phyloP scores from a whole-genome alignment of 2,888 invertebrate genomes.

The Drosophila setosimentum region DNA sequence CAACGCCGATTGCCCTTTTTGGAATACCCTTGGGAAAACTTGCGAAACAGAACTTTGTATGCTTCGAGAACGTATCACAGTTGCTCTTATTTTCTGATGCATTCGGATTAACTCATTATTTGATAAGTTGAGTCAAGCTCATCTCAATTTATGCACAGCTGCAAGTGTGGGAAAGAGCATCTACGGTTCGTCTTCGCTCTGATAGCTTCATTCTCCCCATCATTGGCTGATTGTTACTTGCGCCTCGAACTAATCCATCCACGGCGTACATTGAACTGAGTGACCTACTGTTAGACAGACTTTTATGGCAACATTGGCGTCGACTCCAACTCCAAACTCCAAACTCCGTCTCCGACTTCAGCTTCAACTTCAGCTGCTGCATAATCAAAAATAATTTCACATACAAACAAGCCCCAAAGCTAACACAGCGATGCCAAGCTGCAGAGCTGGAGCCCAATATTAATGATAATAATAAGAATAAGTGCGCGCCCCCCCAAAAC shows the following conservation, averaged over 20 bases:
- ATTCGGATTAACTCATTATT: slow-evolving; percentile 46
- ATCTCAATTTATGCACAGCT: background rate
- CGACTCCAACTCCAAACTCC: slow-evolving; percentile 5
- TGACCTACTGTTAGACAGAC: slow-evolving; percentile 70
- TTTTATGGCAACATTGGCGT: slow-evolving; percentile 15
- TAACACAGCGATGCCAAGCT: slow-evolving; percentile 21
- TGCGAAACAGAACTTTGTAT: slow-evolving; percentile 1
- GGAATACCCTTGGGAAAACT: slow-evolving; percentile 42
- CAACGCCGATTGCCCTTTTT: background rate
- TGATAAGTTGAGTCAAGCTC: background rate
- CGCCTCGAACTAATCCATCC: slow-evolving; percentile 67
- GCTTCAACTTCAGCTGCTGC: slow-evolving; percentile 53
- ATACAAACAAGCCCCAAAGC: slow-evolving; percentile 81
- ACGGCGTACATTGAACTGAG: slow-evolving; percentile 70
- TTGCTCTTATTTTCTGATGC: slow-evolving; percentile 1
- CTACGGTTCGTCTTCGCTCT: slow-evolving; percentile 12
- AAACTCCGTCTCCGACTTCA: background rate
- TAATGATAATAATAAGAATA: slow-evolving; percentile 82
- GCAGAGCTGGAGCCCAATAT: slow-evolving; percentile 58
- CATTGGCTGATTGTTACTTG: slow-evolving; percentile 19
- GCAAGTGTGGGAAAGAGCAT: slow-evolving; percentile 34
- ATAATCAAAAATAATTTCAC: slow-evolving; percentile 80
- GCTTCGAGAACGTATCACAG: background rate
- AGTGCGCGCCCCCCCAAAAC: slow-evolving; percentile 74
- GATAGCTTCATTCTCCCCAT: slow-evolving; percentile 21